Conservation (phyloP, 1,140 invertebrate genomes). For the Plectus sambesii region DNA sequence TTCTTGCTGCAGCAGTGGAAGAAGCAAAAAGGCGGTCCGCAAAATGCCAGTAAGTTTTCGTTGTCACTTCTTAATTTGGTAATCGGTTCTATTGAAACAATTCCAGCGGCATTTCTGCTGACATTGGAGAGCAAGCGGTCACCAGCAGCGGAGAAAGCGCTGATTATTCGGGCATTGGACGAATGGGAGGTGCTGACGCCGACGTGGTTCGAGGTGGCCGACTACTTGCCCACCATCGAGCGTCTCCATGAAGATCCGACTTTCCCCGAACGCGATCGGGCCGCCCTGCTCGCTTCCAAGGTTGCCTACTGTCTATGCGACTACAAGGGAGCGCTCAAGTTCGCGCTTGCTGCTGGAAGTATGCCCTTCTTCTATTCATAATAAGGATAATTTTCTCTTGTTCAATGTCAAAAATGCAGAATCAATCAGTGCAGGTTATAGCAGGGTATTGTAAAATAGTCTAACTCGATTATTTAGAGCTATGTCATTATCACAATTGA, state of each 20-base stretch:
- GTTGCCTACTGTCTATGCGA: slow-evolving; percentile 44
- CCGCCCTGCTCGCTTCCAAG: slow-evolving; percentile 92
- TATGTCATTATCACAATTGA: too few species aligned
- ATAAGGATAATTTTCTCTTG: neutral
- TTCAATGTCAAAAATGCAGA: slow-evolving; percentile 1
- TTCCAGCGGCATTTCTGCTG: slow-evolving; percentile 23
- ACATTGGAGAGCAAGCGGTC: slow-evolving; percentile 17
- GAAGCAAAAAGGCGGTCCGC: slow-evolving; percentile 22
- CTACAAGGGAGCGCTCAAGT: slow-evolving; percentile 28
- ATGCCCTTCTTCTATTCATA: too few species aligned
- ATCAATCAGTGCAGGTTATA: too few species aligned
- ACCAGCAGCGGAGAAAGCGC: slow-evolving; percentile 25
- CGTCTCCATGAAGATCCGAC: slow-evolving; percentile 72
- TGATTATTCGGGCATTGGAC: slow-evolving; percentile 36
- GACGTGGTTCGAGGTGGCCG: slow-evolving; percentile 43
- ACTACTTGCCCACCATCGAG: slow-evolving; percentile 35
- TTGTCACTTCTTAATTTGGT: neutral
- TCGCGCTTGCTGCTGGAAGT: slow-evolving; percentile 34
- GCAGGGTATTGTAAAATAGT: too few species aligned
- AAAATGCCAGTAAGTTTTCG: slow-evolving; percentile 28
- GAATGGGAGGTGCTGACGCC: slow-evolving; percentile 39
- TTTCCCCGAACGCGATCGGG: slow-evolving; percentile 74
- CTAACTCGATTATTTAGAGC: too few species aligned
- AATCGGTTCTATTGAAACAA: slow-evolving; percentile 3
- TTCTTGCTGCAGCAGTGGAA: slow-evolving; percentile 31